Evolutionary conservation across 1,140 invertebrate species (phyloP), one percentile per base, ranked within the genome.

Genomic region (Listronotus oregonensis): DNA sequence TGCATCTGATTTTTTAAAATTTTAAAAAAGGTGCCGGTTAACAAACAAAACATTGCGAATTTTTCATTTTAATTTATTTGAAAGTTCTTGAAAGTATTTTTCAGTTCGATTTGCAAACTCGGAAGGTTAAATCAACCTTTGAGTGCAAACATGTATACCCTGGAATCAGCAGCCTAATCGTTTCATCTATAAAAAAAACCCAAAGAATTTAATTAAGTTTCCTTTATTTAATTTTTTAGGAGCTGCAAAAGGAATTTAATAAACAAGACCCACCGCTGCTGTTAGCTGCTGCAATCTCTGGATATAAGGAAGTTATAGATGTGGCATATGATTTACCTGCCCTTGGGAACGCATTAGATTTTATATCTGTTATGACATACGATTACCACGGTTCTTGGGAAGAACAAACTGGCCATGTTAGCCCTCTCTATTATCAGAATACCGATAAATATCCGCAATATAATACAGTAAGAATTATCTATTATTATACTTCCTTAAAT

Each of bases 301-400:
- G 93, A 0, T 95, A 95, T 73, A 91, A 92, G 71, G 93, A 95
- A 80, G 90, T 96, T 0, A 92, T 95, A 10, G 88, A 91, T 64
- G 82, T 85, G 3, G 92, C 90, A 0, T 97, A 96, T 71, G 91
- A 96, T 67, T 79, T 95, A 0, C 77, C 81, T 0, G 76, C 83
- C 1, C 80, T 96, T 18, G 89, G 86, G 0, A 76, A 83, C n/a
- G 77, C 85, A 43, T 85, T 88, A 7, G 92, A 95, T 70, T 94
- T 95, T 71, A 84, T 96, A 74, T 92, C 91, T 1, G 86, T 95
- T 0, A 94, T 95, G 92, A 88, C 89, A 0, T 95, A 94, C 59
- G 94, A 96, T 75, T 94, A 93, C 73, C 92, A 95, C 70, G 93
- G 93, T 0, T 86, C 88, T 6, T 95, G 93, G 93, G 93, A 95